Percentiles rank a stretch among this genome's conserved stretches.
Conservation (phyloP, 2,888 invertebrate genomes). For the Argyra leucocephala region DNA sequence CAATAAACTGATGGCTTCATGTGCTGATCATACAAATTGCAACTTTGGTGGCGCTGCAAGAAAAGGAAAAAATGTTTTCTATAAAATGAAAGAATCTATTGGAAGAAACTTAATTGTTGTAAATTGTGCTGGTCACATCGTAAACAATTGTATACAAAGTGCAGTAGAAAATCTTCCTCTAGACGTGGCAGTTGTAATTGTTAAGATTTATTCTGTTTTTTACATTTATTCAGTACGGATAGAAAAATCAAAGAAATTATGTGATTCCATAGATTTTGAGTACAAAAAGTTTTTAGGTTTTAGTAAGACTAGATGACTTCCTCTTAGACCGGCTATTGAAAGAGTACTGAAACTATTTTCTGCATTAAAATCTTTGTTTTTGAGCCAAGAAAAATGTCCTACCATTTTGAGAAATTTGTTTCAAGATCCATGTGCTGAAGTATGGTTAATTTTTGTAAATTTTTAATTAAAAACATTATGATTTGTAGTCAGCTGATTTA, state of each 20-base stretch:
- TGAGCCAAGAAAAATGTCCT: neutral
- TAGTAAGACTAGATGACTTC: neutral
- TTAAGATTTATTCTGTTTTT: constrained; percentile 8
- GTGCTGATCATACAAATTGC: constrained; percentile 5
- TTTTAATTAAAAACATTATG: too few relatives aligned
- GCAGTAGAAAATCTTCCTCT: constrained; percentile 1
- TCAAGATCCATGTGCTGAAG: constrained; percentile 9
- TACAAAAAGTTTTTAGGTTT: neutral
- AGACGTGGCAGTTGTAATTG: neutral
- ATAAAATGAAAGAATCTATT: neutral
- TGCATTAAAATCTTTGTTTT: neutral
- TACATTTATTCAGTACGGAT: constrained; percentile 9
- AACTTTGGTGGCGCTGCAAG: constrained; percentile 11
- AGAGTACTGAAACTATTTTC: constrained; percentile 8
- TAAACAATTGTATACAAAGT: constrained; percentile 7
- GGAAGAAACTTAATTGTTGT: constrained; percentile 1
- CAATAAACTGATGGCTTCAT: neutral
- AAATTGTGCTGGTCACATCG: constrained; percentile 11
- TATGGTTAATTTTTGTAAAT: constrained; percentile 16
- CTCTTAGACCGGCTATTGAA: constrained; percentile 1
- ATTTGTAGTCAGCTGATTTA: too few relatives aligned
- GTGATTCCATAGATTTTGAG: neutral
- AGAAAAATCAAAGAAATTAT: constrained; percentile 4
- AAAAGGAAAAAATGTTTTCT: constrained; percentile 2
- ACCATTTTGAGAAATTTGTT: neutral